These are phyloP conservation scores for Dendronephthya gigantea DNA, from an alignment of 64 coral and sea anemone genomes.

Conservation along the genomic window DNA sequence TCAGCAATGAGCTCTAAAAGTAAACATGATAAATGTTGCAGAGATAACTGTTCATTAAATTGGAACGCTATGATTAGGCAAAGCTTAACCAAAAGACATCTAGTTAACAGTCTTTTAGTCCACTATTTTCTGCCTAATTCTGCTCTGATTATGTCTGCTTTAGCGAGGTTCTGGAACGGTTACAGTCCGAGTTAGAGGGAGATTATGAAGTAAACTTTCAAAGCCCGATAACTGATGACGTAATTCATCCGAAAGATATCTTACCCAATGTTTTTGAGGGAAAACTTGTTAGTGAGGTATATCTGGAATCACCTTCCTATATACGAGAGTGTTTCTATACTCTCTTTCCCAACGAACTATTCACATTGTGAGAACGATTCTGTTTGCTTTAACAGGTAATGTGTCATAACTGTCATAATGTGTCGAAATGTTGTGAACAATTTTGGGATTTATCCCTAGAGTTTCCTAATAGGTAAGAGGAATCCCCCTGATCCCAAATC, in stretches of 20 bases:
- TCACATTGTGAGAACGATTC: neutral
- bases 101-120: too few relatives aligned
- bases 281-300: conserved; percentile 16
- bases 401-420: neutral
- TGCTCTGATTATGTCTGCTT: neutral
- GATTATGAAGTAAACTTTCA: neutral
- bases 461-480: conserved; percentile 6
- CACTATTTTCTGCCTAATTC: too few relatives aligned
- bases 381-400: neutral
- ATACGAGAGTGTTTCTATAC: neutral
- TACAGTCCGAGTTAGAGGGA: neutral
- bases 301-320: too few relatives aligned
- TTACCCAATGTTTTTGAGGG: conserved; percentile 4
- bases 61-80: too few relatives aligned
- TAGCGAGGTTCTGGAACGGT: neutral
- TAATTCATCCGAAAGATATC: conserved; percentile 2
- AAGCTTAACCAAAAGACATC: too few relatives aligned
- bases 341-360: too few relatives aligned
- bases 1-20: too few relatives aligned
- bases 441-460: conserved; percentile 15
- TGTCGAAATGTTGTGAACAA: neutral
- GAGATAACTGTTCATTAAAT: too few relatives aligned
- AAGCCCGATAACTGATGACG: neutral
- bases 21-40: too few relatives aligned
- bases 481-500: too few relatives aligned